phyloP scores from a whole-genome alignment of 2,113 vertebrate genomes.

The Smithornis capensis region DNA sequence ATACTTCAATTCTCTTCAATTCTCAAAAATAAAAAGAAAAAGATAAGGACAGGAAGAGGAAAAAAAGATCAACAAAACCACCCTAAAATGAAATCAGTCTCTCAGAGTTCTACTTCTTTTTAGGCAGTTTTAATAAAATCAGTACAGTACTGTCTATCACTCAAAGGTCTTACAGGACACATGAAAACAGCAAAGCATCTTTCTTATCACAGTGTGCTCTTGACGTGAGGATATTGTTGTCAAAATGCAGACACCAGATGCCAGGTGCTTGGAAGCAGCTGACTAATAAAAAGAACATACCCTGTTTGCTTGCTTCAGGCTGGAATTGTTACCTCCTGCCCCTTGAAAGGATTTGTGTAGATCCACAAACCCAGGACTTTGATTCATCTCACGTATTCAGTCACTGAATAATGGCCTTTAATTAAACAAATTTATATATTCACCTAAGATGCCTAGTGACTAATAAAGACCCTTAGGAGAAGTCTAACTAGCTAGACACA shows the following conservation, averaged over 20 bases:
- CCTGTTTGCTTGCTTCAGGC: background rate
- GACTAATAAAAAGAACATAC: background rate
- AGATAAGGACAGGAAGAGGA: background rate
- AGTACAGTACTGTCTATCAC: background rate
- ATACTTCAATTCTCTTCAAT: background rate
- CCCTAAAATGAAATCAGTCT: background rate
- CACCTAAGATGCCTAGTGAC: background rate
- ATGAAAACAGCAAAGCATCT: background rate
- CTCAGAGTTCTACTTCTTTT: background rate
- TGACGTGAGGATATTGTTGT: background rate
- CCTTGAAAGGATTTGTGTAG: background rate
- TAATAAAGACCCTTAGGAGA: slow-evolving; percentile 23
- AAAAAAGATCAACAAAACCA: background rate
- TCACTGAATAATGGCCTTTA: background rate
- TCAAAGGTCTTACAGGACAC: background rate
- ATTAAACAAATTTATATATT: background rate
- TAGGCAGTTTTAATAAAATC: background rate
- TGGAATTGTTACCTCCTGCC: background rate
- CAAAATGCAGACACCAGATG: background rate
- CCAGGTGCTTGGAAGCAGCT: background rate
- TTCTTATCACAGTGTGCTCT: background rate
- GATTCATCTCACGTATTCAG: background rate
- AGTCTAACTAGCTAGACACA: slow-evolving; percentile 1
- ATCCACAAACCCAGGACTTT: background rate
- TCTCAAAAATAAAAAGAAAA: background rate